Evolutionary conservation across 2,888 invertebrate genomes (phyloP).

Genomic region (Athrips mouffetella): DNA sequence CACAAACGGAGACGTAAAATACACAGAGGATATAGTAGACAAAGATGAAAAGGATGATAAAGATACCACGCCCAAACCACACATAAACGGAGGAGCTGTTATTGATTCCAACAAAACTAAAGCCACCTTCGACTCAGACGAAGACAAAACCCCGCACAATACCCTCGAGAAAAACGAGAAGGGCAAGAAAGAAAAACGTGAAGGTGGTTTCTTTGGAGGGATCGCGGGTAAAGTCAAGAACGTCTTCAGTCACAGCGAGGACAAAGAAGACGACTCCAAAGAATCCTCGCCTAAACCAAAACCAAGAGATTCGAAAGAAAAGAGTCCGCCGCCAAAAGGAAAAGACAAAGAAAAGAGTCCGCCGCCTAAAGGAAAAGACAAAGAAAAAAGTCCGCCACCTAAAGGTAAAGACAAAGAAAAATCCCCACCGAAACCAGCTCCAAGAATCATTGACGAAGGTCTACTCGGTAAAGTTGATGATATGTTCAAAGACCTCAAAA

Average conservation of each 20-base stretch:
- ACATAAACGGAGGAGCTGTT: constrained; percentile 66
- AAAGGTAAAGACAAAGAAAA: constrained; percentile 30
- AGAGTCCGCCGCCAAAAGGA: constrained; percentile 32
- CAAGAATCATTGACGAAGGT: constrained; percentile 67
- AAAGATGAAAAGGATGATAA: constrained; percentile 36
- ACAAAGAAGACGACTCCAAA: constrained; percentile 51
- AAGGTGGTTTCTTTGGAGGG: constrained; percentile 62
- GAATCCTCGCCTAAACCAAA: constrained; percentile 45
- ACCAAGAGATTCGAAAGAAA: constrained; percentile 36
- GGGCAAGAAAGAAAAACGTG: constrained; percentile 37
- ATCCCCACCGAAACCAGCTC: constrained; percentile 63
- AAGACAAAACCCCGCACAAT: constrained; percentile 75
- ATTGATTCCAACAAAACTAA: constrained; percentile 74
- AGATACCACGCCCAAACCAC: constrained; percentile 46
- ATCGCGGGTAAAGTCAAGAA: constrained; percentile 63
- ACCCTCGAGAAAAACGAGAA: constrained; percentile 73
- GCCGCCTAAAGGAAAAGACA: constrained; percentile 31
- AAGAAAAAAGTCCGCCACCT: constrained; percentile 37
- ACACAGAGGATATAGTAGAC: constrained; percentile 47
- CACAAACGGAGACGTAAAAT: constrained; percentile 65
- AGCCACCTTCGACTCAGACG: constrained; percentile 76
- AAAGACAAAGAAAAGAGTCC: constrained; percentile 19
- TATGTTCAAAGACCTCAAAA: constrained; percentile 67
- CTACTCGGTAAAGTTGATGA: constrained; percentile 72
- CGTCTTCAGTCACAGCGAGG: constrained; percentile 64